Conservation (phyloP, 2,797 vertebrate species). For the Enteromius fasciolatus region DNA sequence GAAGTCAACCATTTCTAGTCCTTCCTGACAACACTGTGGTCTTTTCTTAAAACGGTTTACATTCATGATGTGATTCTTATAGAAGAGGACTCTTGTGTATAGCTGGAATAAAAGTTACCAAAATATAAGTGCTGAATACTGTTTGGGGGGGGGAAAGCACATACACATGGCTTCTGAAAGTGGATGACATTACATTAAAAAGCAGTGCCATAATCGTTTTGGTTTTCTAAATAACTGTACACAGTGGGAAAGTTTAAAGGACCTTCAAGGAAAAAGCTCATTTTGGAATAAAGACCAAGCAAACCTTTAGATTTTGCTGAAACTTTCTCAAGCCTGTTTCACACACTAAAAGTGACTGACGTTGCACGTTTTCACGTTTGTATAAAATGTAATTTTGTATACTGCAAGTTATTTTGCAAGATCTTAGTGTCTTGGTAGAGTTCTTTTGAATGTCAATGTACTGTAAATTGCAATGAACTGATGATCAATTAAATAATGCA, state of each 20-base stretch:
- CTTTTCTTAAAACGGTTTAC: neutral
- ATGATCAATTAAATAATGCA: neutral
- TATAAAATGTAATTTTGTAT: neutral
- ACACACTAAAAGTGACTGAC: neutral
- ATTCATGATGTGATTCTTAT: constrained; percentile 34
- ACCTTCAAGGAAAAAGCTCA: neutral
- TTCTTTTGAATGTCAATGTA: neutral
- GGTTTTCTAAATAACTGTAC: constrained; percentile 23
- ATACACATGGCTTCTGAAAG: constrained; percentile 10
- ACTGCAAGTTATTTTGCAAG: neutral
- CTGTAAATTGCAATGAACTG: neutral
- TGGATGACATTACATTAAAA: neutral
- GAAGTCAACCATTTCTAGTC: neutral
- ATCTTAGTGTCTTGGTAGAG: neutral
- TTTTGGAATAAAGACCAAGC: neutral
- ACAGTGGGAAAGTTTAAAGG: constrained; percentile 9
- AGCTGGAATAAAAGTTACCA: neutral
- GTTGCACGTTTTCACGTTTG: neutral
- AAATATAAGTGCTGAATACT: constrained; percentile 16
- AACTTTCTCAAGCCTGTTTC: neutral
- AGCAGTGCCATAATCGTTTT: neutral
- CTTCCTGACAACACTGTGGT: constrained; percentile 1
- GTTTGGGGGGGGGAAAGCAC: neutral
- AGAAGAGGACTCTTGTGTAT: neutral
- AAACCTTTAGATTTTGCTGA: neutral